Evolutionary conservation across 2,113 vertebrate genomes (phyloP), one percentile per base, ranked within the genome.

Genomic region (Datnioides undecimradiatus): DNA sequence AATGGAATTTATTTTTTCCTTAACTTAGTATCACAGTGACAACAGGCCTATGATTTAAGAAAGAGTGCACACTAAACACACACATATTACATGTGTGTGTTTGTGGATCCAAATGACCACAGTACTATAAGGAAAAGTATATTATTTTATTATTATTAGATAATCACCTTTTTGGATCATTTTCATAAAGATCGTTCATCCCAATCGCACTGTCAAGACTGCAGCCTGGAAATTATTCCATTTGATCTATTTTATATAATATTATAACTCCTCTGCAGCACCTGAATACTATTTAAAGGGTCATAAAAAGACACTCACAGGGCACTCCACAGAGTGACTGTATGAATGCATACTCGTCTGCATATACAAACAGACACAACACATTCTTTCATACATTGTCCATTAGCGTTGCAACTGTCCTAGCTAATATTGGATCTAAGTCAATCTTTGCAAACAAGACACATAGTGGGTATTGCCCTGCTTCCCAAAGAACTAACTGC

Each of bases 341-440:
- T 29, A 60, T 55, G 41, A 8, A 60, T 68, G 31, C n/a, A 65
- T 10, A 49, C 31, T 51, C 54, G 57, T 64, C 14, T 71, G 8
- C n/a, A 36, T 31, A 55, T 16, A 75, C 25, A 72, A 34, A 70
- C 41, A 63, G 8, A 63, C 40, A 71, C 34, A 46, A 76, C 36
- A 48, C 31, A 88, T 65, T 60, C 78, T 25, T 73, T 60, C 21
- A 55, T 48, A 63, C 52, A 79, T 80, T 77, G 71, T 82, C 69
- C 54, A 54, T 46, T 74, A 86, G 80, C 48, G 58, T 81, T 79
- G 77, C 13, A 9, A 75, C 84, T 83, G 83, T 87, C 86, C 90
- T 87, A 73, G 71, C 79, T 89, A 90, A 90, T 84, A 80, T 72
- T 43, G 67, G 17, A 90, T 93, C 92, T n/a, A 51, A 71, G 80